A percentile compares a stretch with the other conserved stretches of the same genome.
Evolutionary conservation across 2,888 invertebrate species (phyloP).

Genomic region (Tenthredo notha): DNA sequence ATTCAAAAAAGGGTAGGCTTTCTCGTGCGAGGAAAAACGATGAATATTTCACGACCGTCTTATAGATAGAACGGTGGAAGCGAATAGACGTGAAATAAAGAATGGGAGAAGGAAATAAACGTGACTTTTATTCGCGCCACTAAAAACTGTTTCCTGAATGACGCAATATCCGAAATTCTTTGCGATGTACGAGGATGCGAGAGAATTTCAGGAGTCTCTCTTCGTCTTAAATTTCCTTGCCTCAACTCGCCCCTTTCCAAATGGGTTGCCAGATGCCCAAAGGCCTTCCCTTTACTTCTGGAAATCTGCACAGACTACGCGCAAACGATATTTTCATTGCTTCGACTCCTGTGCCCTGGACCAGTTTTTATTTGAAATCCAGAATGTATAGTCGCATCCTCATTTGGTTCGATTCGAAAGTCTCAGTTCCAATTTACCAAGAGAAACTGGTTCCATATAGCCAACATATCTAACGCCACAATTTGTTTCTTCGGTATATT

Average conservation of each 20-base stretch:
- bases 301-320: constrained; percentile 13
- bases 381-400: not conserved
- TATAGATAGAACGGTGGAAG: constrained; percentile 11
- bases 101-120: constrained; percentile 36
- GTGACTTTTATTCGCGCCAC: constrained; percentile 43
- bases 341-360: not conserved
- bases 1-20: constrained; percentile 43
- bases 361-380: constrained; percentile 38
- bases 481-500: not conserved
- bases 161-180: constrained; percentile 36
- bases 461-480: not conserved
- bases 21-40: not conserved
- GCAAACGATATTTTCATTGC: constrained; percentile 48
- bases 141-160: constrained; percentile 33
- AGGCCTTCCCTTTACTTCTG: not conserved
- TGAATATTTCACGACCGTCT: constrained; percentile 45
- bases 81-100: constrained; percentile 3
- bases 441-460: not conserved
- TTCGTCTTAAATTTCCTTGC: not conserved
- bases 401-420: constrained; percentile 45
- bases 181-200: not conserved
- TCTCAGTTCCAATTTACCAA: constrained; percentile 7
- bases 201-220: constrained; percentile 12
- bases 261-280: constrained; percentile 29
- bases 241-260: constrained; percentile 13